phyloP scores from a whole-genome alignment of 2,797 vertebrate species.

The Hyperoplus lanceolatus region DNA sequence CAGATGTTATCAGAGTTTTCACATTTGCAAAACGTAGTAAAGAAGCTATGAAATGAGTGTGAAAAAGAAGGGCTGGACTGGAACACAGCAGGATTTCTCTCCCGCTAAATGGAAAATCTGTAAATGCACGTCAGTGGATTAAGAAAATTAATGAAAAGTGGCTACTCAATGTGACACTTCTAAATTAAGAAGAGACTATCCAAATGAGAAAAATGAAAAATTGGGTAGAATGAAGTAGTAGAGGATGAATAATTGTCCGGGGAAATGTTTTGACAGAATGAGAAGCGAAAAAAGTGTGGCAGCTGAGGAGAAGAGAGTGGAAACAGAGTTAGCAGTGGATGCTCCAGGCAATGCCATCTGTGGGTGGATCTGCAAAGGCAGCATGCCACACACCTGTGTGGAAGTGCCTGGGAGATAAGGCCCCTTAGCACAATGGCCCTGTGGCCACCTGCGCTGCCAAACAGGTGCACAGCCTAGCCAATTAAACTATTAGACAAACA shows the following conservation, averaged over 20 bases:
- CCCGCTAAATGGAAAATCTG: slow-evolving; percentile 64
- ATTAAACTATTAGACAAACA: slow-evolving; percentile 88
- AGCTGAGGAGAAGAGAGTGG: slow-evolving; percentile 59
- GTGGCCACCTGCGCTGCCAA: slow-evolving; percentile 83
- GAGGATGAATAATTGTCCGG: slow-evolving; percentile 70
- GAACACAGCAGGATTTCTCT: slow-evolving; percentile 54
- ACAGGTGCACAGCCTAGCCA: slow-evolving; percentile 84
- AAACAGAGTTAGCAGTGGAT: slow-evolving; percentile 62
- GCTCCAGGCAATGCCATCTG: slow-evolving; percentile 85
- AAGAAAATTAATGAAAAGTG: slow-evolving; percentile 75
- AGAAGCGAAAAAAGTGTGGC: slow-evolving; percentile 64
- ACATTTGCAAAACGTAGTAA: slow-evolving; percentile 21
- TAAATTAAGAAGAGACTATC: slow-evolving; percentile 73
- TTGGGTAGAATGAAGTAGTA: slow-evolving; percentile 51
- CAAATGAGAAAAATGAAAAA: slow-evolving; percentile 72
- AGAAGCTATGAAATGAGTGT: slow-evolving; percentile 38
- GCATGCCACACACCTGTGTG: slow-evolving; percentile 85
- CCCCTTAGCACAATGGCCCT: slow-evolving; percentile 76
- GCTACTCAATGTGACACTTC: slow-evolving; percentile 69
- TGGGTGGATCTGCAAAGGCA: slow-evolving; percentile 77
- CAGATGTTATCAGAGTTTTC: slow-evolving; percentile 38
- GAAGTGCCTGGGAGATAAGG: slow-evolving; percentile 81
- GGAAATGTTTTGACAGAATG: slow-evolving; percentile 64
- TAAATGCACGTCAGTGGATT: slow-evolving; percentile 66
- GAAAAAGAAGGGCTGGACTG: slow-evolving; percentile 29